Evolutionary conservation across 2,888 invertebrate species (phyloP), one percentile per base, ranked within the genome.

Genomic region (Scelioninae gen. 1): DNA sequence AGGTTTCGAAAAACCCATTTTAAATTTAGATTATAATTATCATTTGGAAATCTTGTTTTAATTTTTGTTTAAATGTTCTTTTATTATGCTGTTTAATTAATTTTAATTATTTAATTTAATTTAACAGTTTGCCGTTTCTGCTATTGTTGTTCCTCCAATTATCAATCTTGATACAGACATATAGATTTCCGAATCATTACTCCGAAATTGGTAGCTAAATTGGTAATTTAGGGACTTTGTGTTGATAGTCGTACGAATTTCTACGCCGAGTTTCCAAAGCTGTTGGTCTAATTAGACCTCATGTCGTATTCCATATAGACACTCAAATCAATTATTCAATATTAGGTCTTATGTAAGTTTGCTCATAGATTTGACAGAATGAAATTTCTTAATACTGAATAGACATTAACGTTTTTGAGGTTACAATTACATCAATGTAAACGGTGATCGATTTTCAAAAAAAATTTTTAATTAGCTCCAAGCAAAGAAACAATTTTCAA

Each of bases 271-370:
- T 43, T 60, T 40, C 49, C 5, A 38, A 65, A 51, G 11, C 32
- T 47, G 15, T 16, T 65, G 38, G 16, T 65, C 53, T 66, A 66
- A 66, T 66, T 66, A 66, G 53, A 53, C 43, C 40, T 16, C 66
- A 31, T 43, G 53, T 53, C 66, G 53, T 65, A 65, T 51, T 38
- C 65, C 51, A 51, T 49, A 65, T 51, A 60, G 60, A 60, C 15
- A 31, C 31, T 60, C 31, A 9, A 60, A 60, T 60, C 60, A 60
- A 45, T 60, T 60, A 60, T 60, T 58, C 56, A 58, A 40, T 58
- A 40, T 58, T 58, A 58, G 23, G 11, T 58, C 56, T 58, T 58
- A 58, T 58, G 40, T 58, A 40, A 58, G 23, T 58, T 40, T 58
- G 56, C 56, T 40, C 40, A 8, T 40, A 58, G 38, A 58, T 58